Conservation (phyloP, 1,140 invertebrate species). For the Holotrichia oblita region DNA sequence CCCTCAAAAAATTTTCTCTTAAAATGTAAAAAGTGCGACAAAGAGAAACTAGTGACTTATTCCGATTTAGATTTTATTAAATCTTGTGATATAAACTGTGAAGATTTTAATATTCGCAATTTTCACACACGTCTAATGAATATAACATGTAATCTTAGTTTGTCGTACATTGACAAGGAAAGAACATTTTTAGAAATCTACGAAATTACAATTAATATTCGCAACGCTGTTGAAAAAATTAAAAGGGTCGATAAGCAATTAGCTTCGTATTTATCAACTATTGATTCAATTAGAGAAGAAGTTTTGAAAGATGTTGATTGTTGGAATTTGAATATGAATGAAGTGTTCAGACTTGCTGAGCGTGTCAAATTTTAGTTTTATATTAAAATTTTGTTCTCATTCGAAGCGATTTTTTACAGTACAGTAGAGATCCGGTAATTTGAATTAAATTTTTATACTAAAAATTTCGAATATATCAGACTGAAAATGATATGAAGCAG, state of each 20-base stretch:
- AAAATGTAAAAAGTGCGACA: neutral
- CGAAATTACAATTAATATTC: neutral
- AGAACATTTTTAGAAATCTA: neutral
- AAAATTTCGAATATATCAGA: too few species aligned
- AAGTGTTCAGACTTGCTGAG: neutral
- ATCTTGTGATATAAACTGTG: neutral
- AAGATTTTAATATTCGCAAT: neutral
- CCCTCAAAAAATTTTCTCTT: neutral
- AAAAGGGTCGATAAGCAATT: neutral
- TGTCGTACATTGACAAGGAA: neutral
- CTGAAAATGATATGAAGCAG: too few species aligned
- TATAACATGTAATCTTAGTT: neutral
- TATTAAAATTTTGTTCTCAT: too few species aligned
- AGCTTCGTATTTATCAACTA: neutral
- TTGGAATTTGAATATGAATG: conserved; percentile 5
- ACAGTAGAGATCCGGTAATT: too few species aligned
- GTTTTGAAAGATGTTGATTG: conserved; percentile 2
- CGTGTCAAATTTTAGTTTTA: neutral
- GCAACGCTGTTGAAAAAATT: neutral
- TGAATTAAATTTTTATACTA: too few species aligned
- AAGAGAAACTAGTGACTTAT: neutral
- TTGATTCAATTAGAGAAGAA: conserved; percentile 5
- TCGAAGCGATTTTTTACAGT: too few species aligned
- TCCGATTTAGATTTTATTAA: neutral
- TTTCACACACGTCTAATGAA: neutral